Base-by-base conservation (phyloP, 2,888 invertebrate species). In the Polylopha cassiicola region DNA sequence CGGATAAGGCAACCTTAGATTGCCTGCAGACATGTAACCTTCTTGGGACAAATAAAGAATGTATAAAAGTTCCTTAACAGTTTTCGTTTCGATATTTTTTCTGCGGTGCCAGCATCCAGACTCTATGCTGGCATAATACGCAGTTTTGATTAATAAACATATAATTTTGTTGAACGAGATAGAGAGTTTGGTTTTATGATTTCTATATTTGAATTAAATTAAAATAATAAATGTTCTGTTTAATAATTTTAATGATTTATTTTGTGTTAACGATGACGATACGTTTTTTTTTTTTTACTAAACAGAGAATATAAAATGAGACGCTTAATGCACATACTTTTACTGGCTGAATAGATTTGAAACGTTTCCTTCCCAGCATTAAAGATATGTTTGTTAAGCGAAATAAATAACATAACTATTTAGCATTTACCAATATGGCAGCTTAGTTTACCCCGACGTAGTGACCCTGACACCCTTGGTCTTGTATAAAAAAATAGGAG, bases 391-490 rank as follows among this genome's bases (percentile, higher is more conserved):
- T 53, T 58, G 51, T 68, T 67, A 62, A 72, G 73, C 65, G 50
- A 46, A 62, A 60, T 61, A 69, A 75, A 73, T 41, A 62, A 60
- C 50, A 59, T 61, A 66, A 70, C 65, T 62, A 66, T 61, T 71
- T 82, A 81, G 80, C 85, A 85, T 85, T 85, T 85, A 85, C 85
- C 85, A 85, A 85, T 77, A 80, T 74, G 84, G 82, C 84, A 82
- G 84, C 81, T 78, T 82, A 73, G 70, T 62, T 61, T 44, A 34
- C 51, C 51, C 61, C 53, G 61, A 42, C 46, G 68, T 78, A 79
- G 77, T 57, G 48, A 46, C 54, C 69, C 69, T 52, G 41, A 45
- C 55, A 48, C 55, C 64, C 65, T 51, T 55, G 57, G 61, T 66
- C 62, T 58, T 67, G 64, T 59, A 44, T 38, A 53, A 42, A 55